These are phyloP conservation scores for Zaprionus nigranus DNA, from an alignment of 1,140 invertebrate species.

Conservation along the genomic window DNA sequence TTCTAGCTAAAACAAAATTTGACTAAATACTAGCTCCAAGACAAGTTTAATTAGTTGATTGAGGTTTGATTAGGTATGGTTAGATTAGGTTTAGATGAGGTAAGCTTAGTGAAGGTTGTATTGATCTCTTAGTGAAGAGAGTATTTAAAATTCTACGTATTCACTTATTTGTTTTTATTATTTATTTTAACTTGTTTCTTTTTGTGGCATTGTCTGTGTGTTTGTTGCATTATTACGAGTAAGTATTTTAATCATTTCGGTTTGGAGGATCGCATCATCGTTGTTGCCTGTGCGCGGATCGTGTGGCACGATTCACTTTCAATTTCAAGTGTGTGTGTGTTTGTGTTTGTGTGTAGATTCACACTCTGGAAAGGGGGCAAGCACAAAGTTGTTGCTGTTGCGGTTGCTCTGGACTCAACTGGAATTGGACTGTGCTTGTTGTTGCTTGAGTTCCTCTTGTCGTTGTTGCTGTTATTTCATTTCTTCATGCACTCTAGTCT, in stretches of 20 bases:
- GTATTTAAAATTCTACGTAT: slow-evolving; percentile 25
- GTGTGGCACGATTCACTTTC: slow-evolving; percentile 82
- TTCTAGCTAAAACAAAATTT: too few species aligned
- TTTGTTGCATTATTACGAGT: slow-evolving; percentile 61
- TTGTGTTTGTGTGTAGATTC: slow-evolving; percentile 27
- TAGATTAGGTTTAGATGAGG: too few species aligned
- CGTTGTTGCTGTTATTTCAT: slow-evolving; percentile 62
- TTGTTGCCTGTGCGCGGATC: slow-evolving; percentile 59
- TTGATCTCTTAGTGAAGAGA: too few species aligned
- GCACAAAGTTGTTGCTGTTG: slow-evolving; percentile 8
- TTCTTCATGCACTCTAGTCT: slow-evolving; percentile 74
- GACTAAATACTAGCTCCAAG: too few species aligned
- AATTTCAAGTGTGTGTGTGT: slow-evolving; percentile 55
- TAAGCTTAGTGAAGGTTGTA: too few species aligned
- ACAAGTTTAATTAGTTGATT: too few species aligned
- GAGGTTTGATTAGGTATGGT: too few species aligned
- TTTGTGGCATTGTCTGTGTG: slow-evolving; percentile 28
- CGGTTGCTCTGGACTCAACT: slow-evolving; percentile 52
- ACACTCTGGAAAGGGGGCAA: slow-evolving; percentile 47
- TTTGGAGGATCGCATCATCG: slow-evolving; percentile 64
- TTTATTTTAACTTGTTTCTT: slow-evolving; percentile 6
- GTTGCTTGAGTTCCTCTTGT: slow-evolving; percentile 17
- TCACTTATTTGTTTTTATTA: slow-evolving; percentile 19
- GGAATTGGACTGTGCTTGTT: slow-evolving; percentile 57
- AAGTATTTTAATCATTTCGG: slow-evolving; percentile 56